Base-by-base conservation (phyloP, 2,888 invertebrate genomes). In the Venustoraphidia nigricollis region DNA sequence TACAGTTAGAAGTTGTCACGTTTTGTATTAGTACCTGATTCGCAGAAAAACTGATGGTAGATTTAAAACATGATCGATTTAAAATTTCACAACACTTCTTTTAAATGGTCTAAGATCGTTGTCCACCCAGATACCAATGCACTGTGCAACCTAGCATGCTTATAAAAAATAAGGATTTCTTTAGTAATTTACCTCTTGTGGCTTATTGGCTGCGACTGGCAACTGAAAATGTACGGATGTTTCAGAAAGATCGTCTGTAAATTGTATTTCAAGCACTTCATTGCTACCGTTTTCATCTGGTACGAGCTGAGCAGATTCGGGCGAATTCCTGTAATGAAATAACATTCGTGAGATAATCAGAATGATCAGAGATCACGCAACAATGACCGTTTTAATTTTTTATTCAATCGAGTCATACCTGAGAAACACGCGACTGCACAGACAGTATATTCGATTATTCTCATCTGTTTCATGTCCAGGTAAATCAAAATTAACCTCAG, bases 361-460 rank as follows among this genome's bases (percentile, higher is more conserved):
- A 27, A 27, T 27, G 27, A 27, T 3, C 27, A 27, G 6, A 27
- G 27, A 27, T 27, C 27, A 1, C 27, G 3, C 3, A 10, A 14
- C 8, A n/a, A 17, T 42, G 17, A 42, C 6, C 34, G 2, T 11
- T 10, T 6, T 34, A 9, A 34, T 34, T 42, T 6, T 34, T 36
- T 36, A 17, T 44, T 36, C 13, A 8, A 8, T 4, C 17, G 11
- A 39, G 2, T 64, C 68, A 67, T 70, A 82, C 83, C 77, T 73
- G 59, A 81, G 71, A 59, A 79, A 78, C 52, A 77, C 77, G 65
- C 83, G 71, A 64, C 79, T 82, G 64, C 81, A 83, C 52, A 82
- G 70, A 65, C 82, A 82, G 60, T 77, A 78, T 56, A 79, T 69
- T 52, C 61, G 70, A 10, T 45, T 45, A 10, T 36, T n/a, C 2